phyloP scores from a whole-genome alignment of 2,888 invertebrate genomes.

The Hyles lineata region DNA sequence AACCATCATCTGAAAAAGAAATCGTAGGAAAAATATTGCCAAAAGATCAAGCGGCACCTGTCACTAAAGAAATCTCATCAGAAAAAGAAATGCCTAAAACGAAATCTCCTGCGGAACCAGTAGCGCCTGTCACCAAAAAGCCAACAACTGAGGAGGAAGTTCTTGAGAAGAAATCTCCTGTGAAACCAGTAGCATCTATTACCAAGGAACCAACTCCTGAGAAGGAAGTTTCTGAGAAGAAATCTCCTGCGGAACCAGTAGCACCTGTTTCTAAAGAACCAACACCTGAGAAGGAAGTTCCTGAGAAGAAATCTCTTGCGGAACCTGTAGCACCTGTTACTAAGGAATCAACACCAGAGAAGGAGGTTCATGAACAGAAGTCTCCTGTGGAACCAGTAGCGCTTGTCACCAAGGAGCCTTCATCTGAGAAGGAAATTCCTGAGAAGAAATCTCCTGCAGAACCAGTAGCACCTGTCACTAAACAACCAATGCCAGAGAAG shows the following conservation, averaged over 20 bases:
- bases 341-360: not conserved
- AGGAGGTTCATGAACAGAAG: not conserved
- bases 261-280: not conserved
- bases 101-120: not conserved
- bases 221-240: not conserved
- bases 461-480: not conserved
- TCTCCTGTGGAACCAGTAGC: not conserved
- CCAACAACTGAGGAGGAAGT: not conserved
- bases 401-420: not conserved
- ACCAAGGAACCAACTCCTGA: not conserved
- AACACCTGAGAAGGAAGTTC: not conserved
- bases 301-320: not conserved
- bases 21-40: not conserved
- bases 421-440: not conserved
- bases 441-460: not conserved
- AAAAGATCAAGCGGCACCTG: not conserved
- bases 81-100: not conserved
- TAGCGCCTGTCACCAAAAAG: not conserved
- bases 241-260: not conserved
- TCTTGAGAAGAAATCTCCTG: not conserved
- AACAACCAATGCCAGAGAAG: not conserved
- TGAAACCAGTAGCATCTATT: not conserved
- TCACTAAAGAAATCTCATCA: not conserved
- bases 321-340: not conserved
- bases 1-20: not conserved